Evolutionary conservation across 1,140 invertebrate species (phyloP), one percentile per base, ranked within the genome.

Genomic region (Andrena cerasifolii): DNA sequence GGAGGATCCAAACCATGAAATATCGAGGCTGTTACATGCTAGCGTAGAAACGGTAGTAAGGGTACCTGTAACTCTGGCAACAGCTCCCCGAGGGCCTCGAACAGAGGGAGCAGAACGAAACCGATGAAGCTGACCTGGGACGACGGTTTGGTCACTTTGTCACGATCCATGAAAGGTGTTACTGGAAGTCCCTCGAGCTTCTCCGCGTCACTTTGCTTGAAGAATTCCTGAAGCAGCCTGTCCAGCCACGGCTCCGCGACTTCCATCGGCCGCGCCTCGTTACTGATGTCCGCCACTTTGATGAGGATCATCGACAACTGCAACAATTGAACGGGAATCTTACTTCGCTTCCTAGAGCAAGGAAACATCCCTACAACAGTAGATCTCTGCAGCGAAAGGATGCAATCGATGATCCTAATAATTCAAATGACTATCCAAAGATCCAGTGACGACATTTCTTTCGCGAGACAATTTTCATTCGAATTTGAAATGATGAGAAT

Each of bases 101-200:
- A 97, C 2, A 97, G 93, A 2, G 97, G 97, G 70, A 98, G 91
- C 1, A 98, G 93, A 43, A 97, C 96, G 83, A 97, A 94, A 24
- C 96, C 96, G 84, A 98, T 98, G 91, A 98, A 98, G 67, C 96
- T 96, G 88, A 96, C 96, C 89, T 98, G 97, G 0, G 96, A 97
- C 33, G 96, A 96, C 4, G 96, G 96, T 91, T 97, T 97, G 49
- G 96, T 97, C 16, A 98, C 96, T 92, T 97, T 97, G 75, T 97
- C 96, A n/a, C 96, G 94, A 89, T 98, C 97, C 97, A 98, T 98
- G 87, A 97, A 98, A 0, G 97, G 96, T 8, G 97, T 97, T 1
- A 97, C 96, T 2, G 97, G 96, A 72, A 98, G 93, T 10, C 97
- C 96, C 90, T 97, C 96, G 51, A 96, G 93, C 88, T 97, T 97